Base-by-base conservation (phyloP, 2,797 vertebrate genomes). In the Coregonus suidteri region DNA sequence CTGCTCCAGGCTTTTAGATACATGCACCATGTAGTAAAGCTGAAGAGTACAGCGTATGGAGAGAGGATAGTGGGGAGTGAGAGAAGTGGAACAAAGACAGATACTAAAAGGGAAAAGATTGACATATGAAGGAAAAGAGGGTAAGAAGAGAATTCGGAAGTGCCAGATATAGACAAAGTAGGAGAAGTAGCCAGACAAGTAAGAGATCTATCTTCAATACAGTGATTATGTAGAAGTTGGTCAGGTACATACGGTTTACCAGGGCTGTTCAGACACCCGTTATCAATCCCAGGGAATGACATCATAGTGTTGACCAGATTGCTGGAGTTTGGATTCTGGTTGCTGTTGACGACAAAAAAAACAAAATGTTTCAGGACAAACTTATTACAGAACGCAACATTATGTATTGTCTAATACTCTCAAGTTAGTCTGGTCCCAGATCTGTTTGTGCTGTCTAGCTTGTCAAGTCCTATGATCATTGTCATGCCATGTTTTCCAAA, bases 211-310 rank as follows among this genome's bases (percentile, higher is more conserved):
- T 34, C 13, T 67, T 65, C 20, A 65, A 30, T 25, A 30, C 62
- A 65, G 62, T 13, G 30, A 53, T 70, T 56, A 52, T 41, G 11
- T n/a, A 53, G 71, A 74, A 35, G 73, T 59, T 25, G 30, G 47
- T 62, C 47, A 41, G 66, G 85, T 86, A 93, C 94, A n/a, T 87
- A 95, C 94, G 41, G 70, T 78, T 93, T 88, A 83, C 90, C 90
- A 53, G 88, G 82, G 4, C 94, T 82, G 56, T 84, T 86, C 80
- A 97, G 85, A 88, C 97, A 99, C 0, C 81, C 72, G 51, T 95
- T 95, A 91, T 98, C 97, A 0, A 97, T 95, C 82, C 97, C 97
- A 31, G 97, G 97, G 91, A 94, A 96, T 75, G 95, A 93, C 91
- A 96, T 91, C 95, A 99, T 94, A 0, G 93, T 85, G 74, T 96